These are phyloP conservation scores for Campylomormyrus tamandua DNA, from an alignment of 2,113 vertebrate genomes.

Conservation along the genomic window DNA sequence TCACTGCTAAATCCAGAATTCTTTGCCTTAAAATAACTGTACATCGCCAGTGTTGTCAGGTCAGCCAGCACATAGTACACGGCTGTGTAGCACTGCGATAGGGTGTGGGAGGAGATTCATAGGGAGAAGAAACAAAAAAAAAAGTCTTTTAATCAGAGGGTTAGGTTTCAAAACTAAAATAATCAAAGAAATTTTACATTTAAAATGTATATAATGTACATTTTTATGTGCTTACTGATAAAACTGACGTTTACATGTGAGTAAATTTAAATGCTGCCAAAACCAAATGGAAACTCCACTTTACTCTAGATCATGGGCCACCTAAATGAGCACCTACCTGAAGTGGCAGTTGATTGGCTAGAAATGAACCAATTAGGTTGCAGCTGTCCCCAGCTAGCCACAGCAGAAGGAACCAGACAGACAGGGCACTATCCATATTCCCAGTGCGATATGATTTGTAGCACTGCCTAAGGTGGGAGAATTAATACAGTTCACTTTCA, in stretches of 20 bases:
- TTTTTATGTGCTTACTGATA: not conserved
- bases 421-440: conserved; percentile 87
- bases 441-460: conserved; percentile 76
- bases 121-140: not conserved
- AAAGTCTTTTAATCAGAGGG: not conserved
- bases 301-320: not conserved
- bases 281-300: not conserved
- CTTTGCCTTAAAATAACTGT: conserved; percentile 73
- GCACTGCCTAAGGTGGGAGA: conserved; percentile 68
- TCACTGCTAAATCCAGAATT: conserved; percentile 42
- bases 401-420: conserved; percentile 86
- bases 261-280: not conserved
- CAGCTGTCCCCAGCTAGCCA: conserved; percentile 89
- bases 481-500: not conserved
- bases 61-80: conserved; percentile 86
- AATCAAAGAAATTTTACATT: not conserved
- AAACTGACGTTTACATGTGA: not conserved
- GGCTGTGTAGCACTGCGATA: conserved; percentile 76
- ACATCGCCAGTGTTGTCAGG: conserved; percentile 74
- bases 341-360: conserved; percentile 85
- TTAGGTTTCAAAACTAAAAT: not conserved
- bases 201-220: not conserved
- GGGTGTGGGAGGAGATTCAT: conserved; percentile 1
- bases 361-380: conserved; percentile 84
- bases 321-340: conserved; percentile 66